A percentile compares a stretch with the other conserved stretches of the same genome.
Evolutionary conservation across 2,113 vertebrate species (phyloP).

Genomic region (Saguinus imperator): DNA sequence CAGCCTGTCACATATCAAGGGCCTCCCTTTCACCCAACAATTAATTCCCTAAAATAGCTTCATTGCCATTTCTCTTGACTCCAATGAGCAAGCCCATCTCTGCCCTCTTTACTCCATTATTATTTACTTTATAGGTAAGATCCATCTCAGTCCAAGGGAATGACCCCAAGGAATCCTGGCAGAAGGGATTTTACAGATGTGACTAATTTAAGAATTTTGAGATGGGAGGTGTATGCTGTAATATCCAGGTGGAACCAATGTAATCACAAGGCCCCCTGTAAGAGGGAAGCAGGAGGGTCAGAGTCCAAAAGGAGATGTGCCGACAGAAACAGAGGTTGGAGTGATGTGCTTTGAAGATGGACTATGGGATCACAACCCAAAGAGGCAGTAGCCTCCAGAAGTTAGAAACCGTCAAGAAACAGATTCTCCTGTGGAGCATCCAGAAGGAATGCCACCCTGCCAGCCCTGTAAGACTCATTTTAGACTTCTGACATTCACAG

Average conservation of each 20-base stretch:
- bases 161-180: not conserved
- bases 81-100: not conserved
- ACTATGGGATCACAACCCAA: not conserved
- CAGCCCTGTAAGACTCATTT: not conserved
- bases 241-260: not conserved
- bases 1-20: not conserved
- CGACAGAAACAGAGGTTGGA: not conserved
- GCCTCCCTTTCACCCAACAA: not conserved
- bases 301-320: not conserved
- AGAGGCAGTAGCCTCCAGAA: not conserved
- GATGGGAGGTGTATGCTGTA: not conserved
- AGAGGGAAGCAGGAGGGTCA: not conserved
- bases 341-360: not conserved
- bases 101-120: not conserved
- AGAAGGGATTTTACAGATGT: not conserved
- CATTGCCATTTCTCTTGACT: not conserved
- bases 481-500: not conserved
- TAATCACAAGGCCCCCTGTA: not conserved
- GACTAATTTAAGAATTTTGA: not conserved
- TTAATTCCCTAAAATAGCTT: conserved; percentile 26
- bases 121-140: not conserved
- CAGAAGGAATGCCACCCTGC: not conserved
- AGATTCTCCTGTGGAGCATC: not conserved
- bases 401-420: too few species aligned
- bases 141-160: not conserved